Base-by-base conservation (phyloP, 2,797 vertebrate species). In the Chrosomus eos region DNA sequence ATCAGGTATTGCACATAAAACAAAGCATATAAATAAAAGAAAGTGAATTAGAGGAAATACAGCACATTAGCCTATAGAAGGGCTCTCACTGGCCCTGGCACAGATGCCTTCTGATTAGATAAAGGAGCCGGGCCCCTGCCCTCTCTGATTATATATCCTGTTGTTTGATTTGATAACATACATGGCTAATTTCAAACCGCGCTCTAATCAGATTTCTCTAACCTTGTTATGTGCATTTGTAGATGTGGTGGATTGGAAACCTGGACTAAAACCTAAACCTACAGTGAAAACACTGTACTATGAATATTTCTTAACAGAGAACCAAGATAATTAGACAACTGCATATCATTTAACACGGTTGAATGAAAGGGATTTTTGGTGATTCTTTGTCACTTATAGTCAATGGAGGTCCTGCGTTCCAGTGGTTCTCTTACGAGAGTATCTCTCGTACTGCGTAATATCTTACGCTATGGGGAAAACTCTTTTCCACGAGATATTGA, bases 121-220 rank as follows among this genome's bases (percentile, higher is more conserved):
- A 91, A 94, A 83, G 87, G 53, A 88, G 90, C 86, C 88, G 85
- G 90, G 87, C 88, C 89, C 85, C 89, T 85, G 89, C 84, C 86
- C 87, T 92, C 87, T 89, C 86, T 92, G 88, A 93, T 91, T 88
- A 90, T 91, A 89, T 87, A 84, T 93, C 88, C 90, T 89, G 88
- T 88, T 80, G 87, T 91, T 90, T 93, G 90, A 94, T 93, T 93
- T 91, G 89, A 94, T 93, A 90, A 93, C 89, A 92, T 91, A 88
- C 89, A n/a, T 5, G 4, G 89, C 93, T 95, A 93, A 91, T 93
- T 93, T 94, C 92, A 91, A 93, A 92, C 87, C 71, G 64, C 64
- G 28, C 88, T 83, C 76, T 93, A 94, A 94, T 93, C 84, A 81
- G 88, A 93, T 92, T 87, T 87, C 14, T 23, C 81, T 93, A 92